Evolutionary conservation across 2,797 vertebrate species (phyloP).

Genomic region (Anisognathus igniventris): DNA sequence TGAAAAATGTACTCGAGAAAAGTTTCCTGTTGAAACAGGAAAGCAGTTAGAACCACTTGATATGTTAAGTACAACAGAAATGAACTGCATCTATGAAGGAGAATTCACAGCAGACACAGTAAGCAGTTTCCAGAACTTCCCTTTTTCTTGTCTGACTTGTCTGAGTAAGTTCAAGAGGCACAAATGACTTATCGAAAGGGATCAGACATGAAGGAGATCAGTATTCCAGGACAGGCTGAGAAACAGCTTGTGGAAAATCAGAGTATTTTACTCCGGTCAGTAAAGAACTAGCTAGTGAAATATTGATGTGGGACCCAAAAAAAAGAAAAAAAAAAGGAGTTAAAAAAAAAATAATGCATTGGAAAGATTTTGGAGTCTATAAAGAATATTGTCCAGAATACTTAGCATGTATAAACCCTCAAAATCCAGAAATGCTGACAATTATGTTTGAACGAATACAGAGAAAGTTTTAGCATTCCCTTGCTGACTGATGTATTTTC

Average conservation of each 20-base stretch:
- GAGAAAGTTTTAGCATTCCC: neutral
- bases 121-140: neutral
- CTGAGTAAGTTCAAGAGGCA: neutral
- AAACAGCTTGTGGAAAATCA: neutral
- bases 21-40: neutral
- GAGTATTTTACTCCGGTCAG: neutral
- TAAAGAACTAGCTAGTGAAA: neutral
- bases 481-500: conserved; percentile 43
- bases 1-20: neutral
- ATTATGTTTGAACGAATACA: neutral
- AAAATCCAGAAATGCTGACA: conserved; percentile 26
- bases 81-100: neutral
- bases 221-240: neutral
- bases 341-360: neutral
- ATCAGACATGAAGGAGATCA: neutral
- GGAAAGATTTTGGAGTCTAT: neutral
- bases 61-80: neutral
- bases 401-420: neutral
- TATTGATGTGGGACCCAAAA: neutral
- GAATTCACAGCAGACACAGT: neutral
- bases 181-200: neutral
- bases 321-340: neutral
- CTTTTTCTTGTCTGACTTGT: neutral
- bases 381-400: neutral
- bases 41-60: neutral